Evolutionary conservation across 2,888 invertebrate species (phyloP), one percentile per base, ranked within the genome.

Genomic region (Ophion costatus): DNA sequence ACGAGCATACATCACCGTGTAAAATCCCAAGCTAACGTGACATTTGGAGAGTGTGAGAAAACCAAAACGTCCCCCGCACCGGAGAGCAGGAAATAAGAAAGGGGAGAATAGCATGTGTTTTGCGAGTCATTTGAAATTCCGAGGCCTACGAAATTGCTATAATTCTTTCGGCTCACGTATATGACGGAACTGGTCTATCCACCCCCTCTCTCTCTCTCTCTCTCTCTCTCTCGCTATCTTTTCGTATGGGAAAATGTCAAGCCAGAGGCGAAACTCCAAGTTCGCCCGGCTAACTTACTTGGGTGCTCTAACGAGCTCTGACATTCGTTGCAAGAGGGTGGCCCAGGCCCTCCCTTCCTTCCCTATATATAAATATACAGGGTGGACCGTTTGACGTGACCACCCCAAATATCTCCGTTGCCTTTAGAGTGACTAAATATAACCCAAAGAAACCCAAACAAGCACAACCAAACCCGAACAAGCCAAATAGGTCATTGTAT

Each of bases 161-260:
- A 91, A 92, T 92, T 92, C 90, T 92, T 92, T 91, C 92, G 87
- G 78, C 92, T 91, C 92, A 92, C 92, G 92, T 92, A 91, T 88
- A 86, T 79, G 71, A 80, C 81, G 73, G 74, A 66, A 38, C 63
- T 79, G 75, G 59, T 76, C 78, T 78, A 67, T 57, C 57, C 61
- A 69, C 64, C 29, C 38, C 29, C 57, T 57, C 42, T 22, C 42
- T 20, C 22, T 2, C 45, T 17, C 5, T 33, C 70, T 69, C 67
- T 78, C 74, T 77, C 74, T 66, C 66, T 59, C 75, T 75, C 70
- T 74, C 67, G 71, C 70, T 81, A 64, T 67, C 67, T 61, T 71
- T 66, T 45, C 56, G 17, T 45, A 59, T 33, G 61, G 79, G 74
- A 67, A 84, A 84, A 82, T 84, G 83, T 85, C 75, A 64, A 76